Base-by-base conservation (phyloP, 2,113 vertebrate genomes). In the Eidolon helvum region DNA sequence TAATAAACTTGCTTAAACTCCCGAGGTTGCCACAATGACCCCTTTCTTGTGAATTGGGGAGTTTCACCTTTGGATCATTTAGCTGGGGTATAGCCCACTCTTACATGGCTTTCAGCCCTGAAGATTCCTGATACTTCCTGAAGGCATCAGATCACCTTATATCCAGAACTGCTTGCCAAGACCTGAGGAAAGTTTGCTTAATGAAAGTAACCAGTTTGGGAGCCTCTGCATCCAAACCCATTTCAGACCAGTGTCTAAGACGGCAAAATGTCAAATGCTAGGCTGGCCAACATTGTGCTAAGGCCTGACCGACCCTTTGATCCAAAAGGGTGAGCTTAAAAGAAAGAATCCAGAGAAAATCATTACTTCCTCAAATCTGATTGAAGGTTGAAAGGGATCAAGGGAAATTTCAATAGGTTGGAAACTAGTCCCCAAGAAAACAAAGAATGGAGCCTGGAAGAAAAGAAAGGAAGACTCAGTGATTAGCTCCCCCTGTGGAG, bases 301-400 rank as follows among this genome's bases (percentile, higher is more conserved):
- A 97, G 65, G 87, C 69, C 48, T 45, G 74, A 87, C 65, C 84
- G 90, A 91, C 85, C 26, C 82, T 97, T 93, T 87, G 45, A 86
- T 94, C 96, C 89, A 84, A 97, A 97, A 79, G n/a, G 4, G 22
- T 87, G 57, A 74, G 9, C 30, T 93, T 82, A 94, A 97, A 94
- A 95, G 86, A 96, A 94, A 74, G 53, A 91, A 88, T 85, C 40
- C 40, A 35, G 72, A 43, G 94, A 93, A 93, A 96, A 93, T 63
- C 78, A 93, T 93, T 86, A 95, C 95, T 97, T 97, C 85, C 92
- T 94, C 61, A 86, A 96, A 93, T 94, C 68, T 82, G 91, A 96
- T 53, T 93, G 94, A 95, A 92, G 88, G 43, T 85, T 86, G 48
- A 93, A 86, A 92, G 40, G 85, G 84, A 91, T 96, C 71, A 96